Evolutionary conservation across 2,113 vertebrate genomes (phyloP).

Genomic region (Cariama cristata): DNA sequence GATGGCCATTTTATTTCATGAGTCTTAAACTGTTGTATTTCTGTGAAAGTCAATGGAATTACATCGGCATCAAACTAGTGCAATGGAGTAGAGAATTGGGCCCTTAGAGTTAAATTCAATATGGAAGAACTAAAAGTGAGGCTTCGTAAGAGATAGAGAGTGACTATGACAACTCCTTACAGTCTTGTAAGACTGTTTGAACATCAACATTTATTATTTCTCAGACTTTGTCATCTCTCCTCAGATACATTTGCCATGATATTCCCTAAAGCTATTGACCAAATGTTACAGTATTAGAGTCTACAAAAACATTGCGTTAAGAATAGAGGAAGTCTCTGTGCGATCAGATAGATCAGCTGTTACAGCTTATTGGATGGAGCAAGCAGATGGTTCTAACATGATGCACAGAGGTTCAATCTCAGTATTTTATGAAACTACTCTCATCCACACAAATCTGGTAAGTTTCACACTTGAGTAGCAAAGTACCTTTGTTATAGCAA

Average conservation of each 20-base stretch:
- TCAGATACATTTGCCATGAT: background rate
- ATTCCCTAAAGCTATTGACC: slow-evolving; percentile 24
- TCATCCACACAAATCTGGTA: background rate
- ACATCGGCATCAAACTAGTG: background rate
- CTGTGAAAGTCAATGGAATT: background rate
- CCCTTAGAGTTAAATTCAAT: background rate
- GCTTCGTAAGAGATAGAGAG: background rate
- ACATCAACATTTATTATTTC: background rate
- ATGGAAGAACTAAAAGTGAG: background rate
- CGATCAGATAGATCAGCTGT: slow-evolving; percentile 8
- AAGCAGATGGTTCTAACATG: slow-evolving; percentile 40
- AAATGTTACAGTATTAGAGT: slow-evolving; percentile 22
- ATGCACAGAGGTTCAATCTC: slow-evolving; percentile 6
- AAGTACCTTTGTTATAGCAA: background rate
- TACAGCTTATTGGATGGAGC: background rate
- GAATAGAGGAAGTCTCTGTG: background rate
- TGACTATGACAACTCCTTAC: background rate
- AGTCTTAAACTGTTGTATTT: background rate
- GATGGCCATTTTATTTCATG: background rate
- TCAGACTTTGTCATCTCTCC: background rate
- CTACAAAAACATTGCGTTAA: background rate
- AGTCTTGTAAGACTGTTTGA: background rate
- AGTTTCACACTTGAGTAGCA: slow-evolving; percentile 5
- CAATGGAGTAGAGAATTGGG: background rate
- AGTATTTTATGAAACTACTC: background rate